phyloP scores from a whole-genome alignment of 2,797 vertebrate genomes.

The Microctenopoma steveboyesi region DNA sequence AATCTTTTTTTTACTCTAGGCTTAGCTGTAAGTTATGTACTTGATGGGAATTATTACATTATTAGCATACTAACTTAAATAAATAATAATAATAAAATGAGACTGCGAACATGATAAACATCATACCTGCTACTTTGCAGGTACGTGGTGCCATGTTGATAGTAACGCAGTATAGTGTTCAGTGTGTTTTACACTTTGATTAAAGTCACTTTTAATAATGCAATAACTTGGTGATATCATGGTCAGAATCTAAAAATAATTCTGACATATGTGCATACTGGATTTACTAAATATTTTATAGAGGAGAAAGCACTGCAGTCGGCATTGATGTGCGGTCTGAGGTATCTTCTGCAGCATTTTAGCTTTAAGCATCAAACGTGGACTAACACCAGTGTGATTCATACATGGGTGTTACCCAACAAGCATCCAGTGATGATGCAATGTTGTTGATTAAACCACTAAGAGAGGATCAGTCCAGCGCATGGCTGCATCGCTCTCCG shows the following conservation, averaged over 20 bases:
- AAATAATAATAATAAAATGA: too few relatives aligned
- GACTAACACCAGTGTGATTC: constrained; percentile 16
- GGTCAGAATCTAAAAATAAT: neutral
- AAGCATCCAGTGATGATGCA: constrained; percentile 39
- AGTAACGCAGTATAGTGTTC: neutral
- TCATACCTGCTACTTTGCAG: too few relatives aligned
- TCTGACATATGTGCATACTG: neutral
- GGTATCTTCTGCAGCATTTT: constrained; percentile 21
- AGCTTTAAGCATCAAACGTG: constrained; percentile 24
- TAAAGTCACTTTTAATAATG: neutral
- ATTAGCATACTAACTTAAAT: neutral
- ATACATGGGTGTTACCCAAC: constrained; percentile 18
- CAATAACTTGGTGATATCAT: too few relatives aligned
- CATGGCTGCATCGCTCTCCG: constrained; percentile 43
- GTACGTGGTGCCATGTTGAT: neutral
- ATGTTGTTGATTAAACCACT: constrained; percentile 45
- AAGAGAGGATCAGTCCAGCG: constrained; percentile 48
- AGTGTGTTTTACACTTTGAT: neutral
- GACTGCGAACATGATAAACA: too few relatives aligned
- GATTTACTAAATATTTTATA: neutral
- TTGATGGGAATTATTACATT: neutral
- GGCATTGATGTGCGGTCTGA: neutral
- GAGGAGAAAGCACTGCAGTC: neutral
- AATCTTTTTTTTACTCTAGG: neutral
- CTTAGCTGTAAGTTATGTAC: neutral